Base-by-base conservation (phyloP, 2,888 invertebrate genomes). In the Apamea monoglypha region DNA sequence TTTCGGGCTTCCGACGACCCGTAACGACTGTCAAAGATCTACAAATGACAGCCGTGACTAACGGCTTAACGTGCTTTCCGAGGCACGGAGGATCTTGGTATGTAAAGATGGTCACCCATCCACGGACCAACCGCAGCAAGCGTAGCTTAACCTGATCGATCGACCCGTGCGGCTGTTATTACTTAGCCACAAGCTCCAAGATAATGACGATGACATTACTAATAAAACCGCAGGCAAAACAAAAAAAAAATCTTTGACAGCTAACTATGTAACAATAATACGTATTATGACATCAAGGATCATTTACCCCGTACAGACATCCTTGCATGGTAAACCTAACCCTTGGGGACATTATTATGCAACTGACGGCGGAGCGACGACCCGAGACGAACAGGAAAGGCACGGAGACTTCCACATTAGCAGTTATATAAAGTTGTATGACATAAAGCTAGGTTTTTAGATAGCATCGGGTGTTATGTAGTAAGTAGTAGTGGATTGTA, bases 301-400 rank as follows among this genome's bases (percentile, higher is more conserved):
- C 69, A 70, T 67, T 67, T 63, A 67, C 61, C 44, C 44, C 8
- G 21, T 16, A 6, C 76, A n/a, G 59, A 14, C 36, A 64, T 40
- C 63, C 71, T 40, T 76, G 59, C 53, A 63, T 72, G 77, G 63
- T 70, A 81, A 70, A 81, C 87, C 83, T 82, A 68, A 83, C 72
- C 70, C 72, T 74, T 63, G 72, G 76, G 76, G 88, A 87, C 85
- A 83, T 88, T 86, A 91, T 91, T 91, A 91, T 91, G 91, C 90
- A 91, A 91, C 89, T 63, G 81, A 50, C 68, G 80, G 74, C 73
- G 53, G 90, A 79, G 78, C 90, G 85, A 83, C 86, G 90, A 89
- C 91, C 90, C 80, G 79, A 44, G 40, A 66, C 70, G 82, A 74
- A 83, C 82, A 82, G 76, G 81, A 86, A 87, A 90, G n/a, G 10